Base-by-base conservation (phyloP, 2,797 vertebrate species). In the Galago senegalensis region DNA sequence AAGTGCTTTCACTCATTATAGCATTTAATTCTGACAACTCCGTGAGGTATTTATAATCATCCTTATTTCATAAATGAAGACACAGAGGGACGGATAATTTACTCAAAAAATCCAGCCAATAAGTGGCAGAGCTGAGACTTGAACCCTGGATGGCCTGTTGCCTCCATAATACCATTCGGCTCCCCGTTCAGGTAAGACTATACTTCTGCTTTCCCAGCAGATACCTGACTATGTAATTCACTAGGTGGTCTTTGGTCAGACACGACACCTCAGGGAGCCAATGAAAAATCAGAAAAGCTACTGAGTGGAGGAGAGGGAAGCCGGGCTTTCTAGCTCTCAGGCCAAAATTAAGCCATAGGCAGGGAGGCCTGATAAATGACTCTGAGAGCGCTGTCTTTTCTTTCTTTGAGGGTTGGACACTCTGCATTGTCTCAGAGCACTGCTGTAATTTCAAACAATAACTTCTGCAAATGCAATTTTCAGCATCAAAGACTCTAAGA, bases 401-500 rank as follows among this genome's bases (percentile, higher is more conserved):
- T 76, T 88, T 34, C 3, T 93, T 77, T 82, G 29, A 83, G n/a
- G 95, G 9, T 6, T 70, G 29, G 40, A 46, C 17, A 58, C 43
- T 73, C 49, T 73, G 46, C 49, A 43, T 90, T n/a, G 17, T 85
- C 73, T 84, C 70, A 31, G 49, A 90, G 37, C 21, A 76, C 1
- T 37, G 25, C 16, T 65, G 21, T 61, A 43, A 93, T 58, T 93
- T 91, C 73, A 27, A 46, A 87, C 46, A 58, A 75, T 88, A 23
- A 69, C 31, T 96, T 93, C 49, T 63, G 37, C 34, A 95, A 96
- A 87, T 84, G 69, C 40, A 85, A 75, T 92, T 94, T 94, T 95
- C 58, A 95, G 92, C 29, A 91, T 81, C 67, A 85, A 94, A 86
- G 82, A 43, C 31, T 94, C 86, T 95, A 93, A 83, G n/a, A 82